Evolutionary conservation across 2,113 vertebrate species (phyloP).

Genomic region (Cyprinodon variegatus): DNA sequence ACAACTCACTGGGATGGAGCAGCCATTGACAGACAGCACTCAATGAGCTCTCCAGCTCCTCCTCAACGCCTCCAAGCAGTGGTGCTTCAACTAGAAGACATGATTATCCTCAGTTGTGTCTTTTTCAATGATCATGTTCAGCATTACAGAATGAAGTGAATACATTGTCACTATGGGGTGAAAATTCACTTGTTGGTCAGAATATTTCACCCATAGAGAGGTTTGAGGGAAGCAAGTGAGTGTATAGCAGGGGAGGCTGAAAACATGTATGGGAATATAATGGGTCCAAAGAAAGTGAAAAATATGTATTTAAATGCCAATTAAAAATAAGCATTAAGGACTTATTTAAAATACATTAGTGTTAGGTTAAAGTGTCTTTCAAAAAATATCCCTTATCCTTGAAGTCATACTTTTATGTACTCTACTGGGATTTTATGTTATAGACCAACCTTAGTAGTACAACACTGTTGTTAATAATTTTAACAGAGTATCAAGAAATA

Average conservation of each 20-base stretch:
- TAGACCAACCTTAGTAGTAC: background rate
- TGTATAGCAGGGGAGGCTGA: background rate
- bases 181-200: conserved; percentile 22
- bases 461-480: background rate
- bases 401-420: background rate
- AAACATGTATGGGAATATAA: background rate
- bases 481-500: too few relatives aligned
- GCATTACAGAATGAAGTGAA: conserved; percentile 15
- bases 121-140: conserved; percentile 31
- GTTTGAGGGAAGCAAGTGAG: conserved; percentile 1
- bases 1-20: conserved; percentile 58
- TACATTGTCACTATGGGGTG: conserved; percentile 26
- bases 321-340: background rate
- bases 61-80: conserved; percentile 36
- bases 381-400: background rate
- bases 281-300: background rate
- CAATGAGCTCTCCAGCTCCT: conserved; percentile 42
- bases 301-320: background rate
- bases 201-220: conserved; percentile 10
- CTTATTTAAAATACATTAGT: background rate
- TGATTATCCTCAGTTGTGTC: conserved; percentile 43
- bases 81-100: conserved; percentile 35
- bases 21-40: conserved; percentile 34
- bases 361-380: background rate
- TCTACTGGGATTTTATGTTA: background rate